Conservation (phyloP, 2,113 vertebrate species). For the Lasiurus cinereus region DNA sequence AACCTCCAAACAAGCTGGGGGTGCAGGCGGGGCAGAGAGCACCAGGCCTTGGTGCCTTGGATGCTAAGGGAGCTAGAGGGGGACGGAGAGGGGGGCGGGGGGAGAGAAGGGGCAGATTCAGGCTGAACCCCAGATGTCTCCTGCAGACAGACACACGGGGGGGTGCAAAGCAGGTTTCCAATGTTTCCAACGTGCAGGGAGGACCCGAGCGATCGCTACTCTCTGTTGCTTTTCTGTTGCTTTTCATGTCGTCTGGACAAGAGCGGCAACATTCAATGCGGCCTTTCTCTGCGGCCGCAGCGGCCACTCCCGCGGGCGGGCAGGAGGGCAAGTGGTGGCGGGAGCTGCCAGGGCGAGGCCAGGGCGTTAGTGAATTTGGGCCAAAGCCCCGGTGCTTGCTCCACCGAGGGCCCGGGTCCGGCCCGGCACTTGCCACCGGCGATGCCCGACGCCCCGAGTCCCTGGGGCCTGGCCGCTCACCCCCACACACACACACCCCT, state of each 20-base stretch:
- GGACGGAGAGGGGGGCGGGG: fast-evolving
- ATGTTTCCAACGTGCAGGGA: not conserved
- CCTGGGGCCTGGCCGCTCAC: not conserved
- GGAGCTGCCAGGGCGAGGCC: constrained; percentile 2
- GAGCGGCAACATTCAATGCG: constrained; percentile 65
- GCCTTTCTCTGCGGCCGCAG: constrained; percentile 55
- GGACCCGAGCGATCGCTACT: not conserved
- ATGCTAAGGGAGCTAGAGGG: not conserved
- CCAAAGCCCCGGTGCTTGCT: not conserved
- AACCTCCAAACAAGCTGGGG: not conserved
- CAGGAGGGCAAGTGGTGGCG: not conserved
- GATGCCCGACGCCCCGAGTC: not conserved
- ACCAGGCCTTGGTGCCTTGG: not conserved
- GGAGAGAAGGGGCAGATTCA: not conserved
- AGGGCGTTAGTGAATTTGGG: constrained; percentile 50
- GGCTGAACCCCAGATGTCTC: not conserved
- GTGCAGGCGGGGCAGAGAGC: not conserved
- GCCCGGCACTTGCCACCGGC: constrained; percentile 54
- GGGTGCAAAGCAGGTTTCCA: not conserved
- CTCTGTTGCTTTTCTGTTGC: constrained; percentile 61
- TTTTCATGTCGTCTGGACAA: constrained; percentile 75
- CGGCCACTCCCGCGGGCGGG: constrained; percentile 51
- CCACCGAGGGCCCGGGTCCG: not conserved
- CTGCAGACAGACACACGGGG: too few species aligned
- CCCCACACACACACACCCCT: not conserved